Evolutionary conservation across 2,113 vertebrate genomes (phyloP), one percentile per base, ranked within the genome.

Genomic region (Etheostoma cragini): DNA sequence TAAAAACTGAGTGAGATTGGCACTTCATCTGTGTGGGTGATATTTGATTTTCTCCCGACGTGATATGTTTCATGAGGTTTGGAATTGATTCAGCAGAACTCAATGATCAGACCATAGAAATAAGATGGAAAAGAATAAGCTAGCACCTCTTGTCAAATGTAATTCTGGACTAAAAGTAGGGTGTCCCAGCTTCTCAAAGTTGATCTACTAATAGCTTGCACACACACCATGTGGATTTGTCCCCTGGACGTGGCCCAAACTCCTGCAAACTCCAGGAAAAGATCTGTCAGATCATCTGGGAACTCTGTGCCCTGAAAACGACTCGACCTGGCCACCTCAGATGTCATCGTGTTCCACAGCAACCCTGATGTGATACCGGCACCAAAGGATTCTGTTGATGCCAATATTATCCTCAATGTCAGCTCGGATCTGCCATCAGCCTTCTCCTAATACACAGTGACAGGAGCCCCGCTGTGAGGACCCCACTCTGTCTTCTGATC

Each of bases 331-430:
- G 58, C 87, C 87, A 80, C 87, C 88, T 88, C 84, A 47, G 46
- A 73, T 87, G 85, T 93, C 88, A 91, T 86, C 87, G 4, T 76
- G 77, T 78, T 82, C 85, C 86, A 52, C 61, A 58, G 49, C 80
- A 78, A 85, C 86, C 87, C 82, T 50, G 33, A 81, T 73, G 76
- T 81, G 82, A 86, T 68, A 73, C 71, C 24, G 6, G 76, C 80
- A 80, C 83, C 84, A 84, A 88, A 87, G 78, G 74, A 62, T 88
- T 81, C 68, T 74, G 72, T 88, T 84, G 86, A 92, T 88, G 84
- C 85, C 88, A 87, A 85, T 90, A 90, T 93, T 91, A 91, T 92
- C 91, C 87, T 82, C 66, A 61, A 38, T 60, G 93, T 93, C 93
- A 93, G 72, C 76, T 77, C 22, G n/a, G 61, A 80, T 93, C 89